A percentile compares a stretch with the other conserved stretches of the same genome.
Conservation (phyloP, 2,113 vertebrate species). For the Etheostoma spectabile region DNA sequence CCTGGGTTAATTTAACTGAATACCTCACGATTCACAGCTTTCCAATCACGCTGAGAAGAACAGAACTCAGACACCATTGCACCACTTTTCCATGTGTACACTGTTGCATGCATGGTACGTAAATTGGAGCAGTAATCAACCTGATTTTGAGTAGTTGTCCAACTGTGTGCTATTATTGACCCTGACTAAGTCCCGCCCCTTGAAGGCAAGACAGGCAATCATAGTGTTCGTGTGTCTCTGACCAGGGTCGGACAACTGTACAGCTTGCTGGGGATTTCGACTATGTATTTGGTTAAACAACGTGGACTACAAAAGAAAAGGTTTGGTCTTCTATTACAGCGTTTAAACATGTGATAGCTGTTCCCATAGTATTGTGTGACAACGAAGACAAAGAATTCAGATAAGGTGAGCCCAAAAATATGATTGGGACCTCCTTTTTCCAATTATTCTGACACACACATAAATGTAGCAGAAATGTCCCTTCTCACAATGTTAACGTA, state of each 20-base stretch:
- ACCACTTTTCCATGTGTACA: background rate
- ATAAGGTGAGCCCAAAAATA: too few species aligned
- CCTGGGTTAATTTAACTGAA: background rate
- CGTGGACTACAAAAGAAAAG: too few species aligned
- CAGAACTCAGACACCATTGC: background rate
- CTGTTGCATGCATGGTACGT: background rate
- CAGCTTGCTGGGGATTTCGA: too few species aligned
- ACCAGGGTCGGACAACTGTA: background rate
- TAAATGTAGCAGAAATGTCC: too few species aligned
- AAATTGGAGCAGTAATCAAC: background rate
- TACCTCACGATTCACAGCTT: background rate
- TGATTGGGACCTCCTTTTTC: too few species aligned
- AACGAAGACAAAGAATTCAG: too few species aligned
- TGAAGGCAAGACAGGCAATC: background rate
- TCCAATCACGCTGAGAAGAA: slow-evolving; percentile 4
- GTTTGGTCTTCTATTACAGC: too few species aligned
- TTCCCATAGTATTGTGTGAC: too few species aligned
- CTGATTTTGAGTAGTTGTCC: background rate
- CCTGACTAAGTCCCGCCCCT: background rate
- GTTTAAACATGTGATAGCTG: too few species aligned
- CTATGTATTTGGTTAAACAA: too few species aligned
- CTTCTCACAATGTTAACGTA: too few species aligned
- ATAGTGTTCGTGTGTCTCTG: background rate
- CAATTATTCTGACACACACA: too few species aligned
- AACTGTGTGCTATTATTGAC: background rate